phyloP scores from a whole-genome alignment of 2,888 invertebrate genomes.

The Druceiella hillmani region DNA sequence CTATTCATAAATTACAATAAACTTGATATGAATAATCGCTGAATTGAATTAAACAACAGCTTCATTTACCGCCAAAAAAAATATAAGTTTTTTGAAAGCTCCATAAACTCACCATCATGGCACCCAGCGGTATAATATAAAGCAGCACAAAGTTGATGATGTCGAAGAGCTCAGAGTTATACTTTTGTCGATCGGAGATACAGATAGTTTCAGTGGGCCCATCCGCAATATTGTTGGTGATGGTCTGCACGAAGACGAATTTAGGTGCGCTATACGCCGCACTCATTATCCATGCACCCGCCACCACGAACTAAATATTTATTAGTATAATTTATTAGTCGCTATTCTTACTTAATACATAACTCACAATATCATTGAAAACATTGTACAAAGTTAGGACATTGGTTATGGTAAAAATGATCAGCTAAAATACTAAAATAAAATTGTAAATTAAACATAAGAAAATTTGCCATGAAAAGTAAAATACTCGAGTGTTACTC shows the following conservation, averaged over 20 bases:
- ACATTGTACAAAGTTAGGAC: too few species aligned
- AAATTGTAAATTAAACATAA: too few species aligned
- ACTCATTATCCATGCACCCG: slow-evolving; percentile 76
- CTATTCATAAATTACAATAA: not conserved
- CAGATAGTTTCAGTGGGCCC: slow-evolving; percentile 65
- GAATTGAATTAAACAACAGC: too few species aligned
- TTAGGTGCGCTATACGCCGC: slow-evolving; percentile 79
- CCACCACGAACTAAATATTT: slow-evolving; percentile 62
- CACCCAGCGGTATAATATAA: slow-evolving; percentile 73
- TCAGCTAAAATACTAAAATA: too few species aligned
- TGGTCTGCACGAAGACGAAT: slow-evolving; percentile 76
- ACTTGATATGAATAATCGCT: not conserved
- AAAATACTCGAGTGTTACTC: too few species aligned
- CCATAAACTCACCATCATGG: slow-evolving; percentile 71
- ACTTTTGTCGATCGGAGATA: slow-evolving; percentile 68
- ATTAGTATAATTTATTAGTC: slow-evolving; percentile 2
- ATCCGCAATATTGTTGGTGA: slow-evolving; percentile 55
- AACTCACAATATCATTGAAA: not conserved
- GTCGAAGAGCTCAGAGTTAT: slow-evolving; percentile 72
- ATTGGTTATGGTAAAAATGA: too few species aligned
- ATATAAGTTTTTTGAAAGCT: too few species aligned
- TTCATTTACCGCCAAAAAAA: too few species aligned
- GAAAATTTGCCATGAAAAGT: too few species aligned
- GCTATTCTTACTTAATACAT: not conserved
- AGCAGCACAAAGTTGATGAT: slow-evolving; percentile 78